phyloP scores from a whole-genome alignment of 2,113 vertebrate genomes.

The Pygoscelis adeliae region DNA sequence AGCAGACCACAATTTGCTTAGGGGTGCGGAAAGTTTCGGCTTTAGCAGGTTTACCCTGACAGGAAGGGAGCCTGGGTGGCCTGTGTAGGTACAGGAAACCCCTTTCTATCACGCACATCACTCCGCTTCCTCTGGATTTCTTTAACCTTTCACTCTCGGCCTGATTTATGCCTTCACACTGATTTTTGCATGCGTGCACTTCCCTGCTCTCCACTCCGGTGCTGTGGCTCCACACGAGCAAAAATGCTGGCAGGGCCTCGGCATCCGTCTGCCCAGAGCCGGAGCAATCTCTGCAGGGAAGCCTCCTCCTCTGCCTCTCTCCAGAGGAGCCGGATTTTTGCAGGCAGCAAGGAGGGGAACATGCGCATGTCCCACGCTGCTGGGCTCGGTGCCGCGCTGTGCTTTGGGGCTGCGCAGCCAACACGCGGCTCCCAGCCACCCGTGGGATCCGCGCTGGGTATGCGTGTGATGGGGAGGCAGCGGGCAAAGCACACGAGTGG shows the following conservation, averaged over 20 bases:
- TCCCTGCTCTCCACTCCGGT: background rate
- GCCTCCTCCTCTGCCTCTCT: background rate
- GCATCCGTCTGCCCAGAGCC: background rate
- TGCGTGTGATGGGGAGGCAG: background rate
- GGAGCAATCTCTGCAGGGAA: background rate
- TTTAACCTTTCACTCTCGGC: conserved; percentile 58
- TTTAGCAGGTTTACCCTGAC: background rate
- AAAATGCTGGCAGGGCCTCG: background rate
- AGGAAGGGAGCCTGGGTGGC: conserved; percentile 58
- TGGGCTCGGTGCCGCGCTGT: background rate
- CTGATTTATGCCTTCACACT: conserved; percentile 45
- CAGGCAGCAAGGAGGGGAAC: background rate
- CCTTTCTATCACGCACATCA: conserved; percentile 14
- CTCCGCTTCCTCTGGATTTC: conserved; percentile 55
- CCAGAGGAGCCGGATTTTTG: background rate
- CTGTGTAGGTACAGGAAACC: conserved; percentile 48
- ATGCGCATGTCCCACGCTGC: accelerated
- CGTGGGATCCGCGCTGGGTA: background rate
- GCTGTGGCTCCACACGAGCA: background rate
- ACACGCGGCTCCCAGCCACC: background rate
- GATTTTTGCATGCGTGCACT: background rate
- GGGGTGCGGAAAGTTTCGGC: conserved; percentile 24
- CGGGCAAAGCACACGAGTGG: background rate
- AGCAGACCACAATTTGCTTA: background rate
- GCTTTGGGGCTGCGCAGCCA: background rate